These are phyloP conservation scores for Trigoniulus corallinus DNA, from an alignment of 1,140 invertebrate genomes.

Conservation along the genomic window DNA sequence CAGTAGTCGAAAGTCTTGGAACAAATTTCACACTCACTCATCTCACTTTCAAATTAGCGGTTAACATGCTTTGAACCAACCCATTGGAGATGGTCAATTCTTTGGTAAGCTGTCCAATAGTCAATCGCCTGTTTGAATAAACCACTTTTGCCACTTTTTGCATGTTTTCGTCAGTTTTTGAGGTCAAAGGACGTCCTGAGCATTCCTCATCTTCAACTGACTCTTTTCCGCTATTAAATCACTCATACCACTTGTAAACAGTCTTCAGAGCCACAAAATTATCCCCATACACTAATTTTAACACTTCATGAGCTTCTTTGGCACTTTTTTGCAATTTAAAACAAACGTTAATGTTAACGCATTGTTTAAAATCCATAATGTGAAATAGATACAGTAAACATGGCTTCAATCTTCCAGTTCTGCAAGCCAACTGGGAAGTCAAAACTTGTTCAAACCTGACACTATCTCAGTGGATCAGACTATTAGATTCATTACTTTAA, in stretches of 20 bases:
- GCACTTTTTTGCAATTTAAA: too few relatives aligned
- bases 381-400: too few relatives aligned
- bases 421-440: too few relatives aligned
- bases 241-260: conserved; percentile 16
- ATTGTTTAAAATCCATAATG: too few relatives aligned
- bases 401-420: too few relatives aligned
- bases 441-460: too few relatives aligned
- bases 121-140: conserved; percentile 14
- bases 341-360: too few relatives aligned
- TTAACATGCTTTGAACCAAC: conserved; percentile 11
- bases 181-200: conserved; percentile 14
- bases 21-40: conserved; percentile 14
- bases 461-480: too few relatives aligned
- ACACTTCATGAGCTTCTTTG: too few relatives aligned
- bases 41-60: conserved; percentile 13
- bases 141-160: conserved; percentile 10
- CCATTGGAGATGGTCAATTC: conserved; percentile 6
- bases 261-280: too few relatives aligned
- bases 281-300: too few relatives aligned
- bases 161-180: conserved; percentile 13
- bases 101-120: conserved; percentile 11
- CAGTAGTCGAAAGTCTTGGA: conserved; percentile 10
- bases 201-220: conserved; percentile 14
- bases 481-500: too few relatives aligned
- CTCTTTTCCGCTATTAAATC: conserved; percentile 16